These are phyloP conservation scores for Plutella xylostella DNA, from an alignment of 2,888 invertebrate genomes.

Conservation along the genomic window DNA sequence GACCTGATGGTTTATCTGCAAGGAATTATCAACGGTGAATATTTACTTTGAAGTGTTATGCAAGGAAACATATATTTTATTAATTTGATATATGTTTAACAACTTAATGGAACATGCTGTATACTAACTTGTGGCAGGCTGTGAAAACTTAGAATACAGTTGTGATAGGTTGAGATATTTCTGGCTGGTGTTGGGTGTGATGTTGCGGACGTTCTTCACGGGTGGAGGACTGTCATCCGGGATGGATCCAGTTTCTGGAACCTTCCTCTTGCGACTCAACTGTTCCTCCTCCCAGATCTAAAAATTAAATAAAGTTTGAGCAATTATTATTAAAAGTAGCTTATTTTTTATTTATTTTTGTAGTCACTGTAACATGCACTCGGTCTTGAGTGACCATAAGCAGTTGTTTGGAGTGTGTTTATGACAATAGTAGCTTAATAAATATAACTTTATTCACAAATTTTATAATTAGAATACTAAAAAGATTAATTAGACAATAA, in stretches of 20 bases:
- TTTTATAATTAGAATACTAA: not conserved
- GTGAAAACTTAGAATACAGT: constrained; percentile 61
- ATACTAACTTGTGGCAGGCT: constrained; percentile 51
- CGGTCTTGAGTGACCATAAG: too few relatives aligned
- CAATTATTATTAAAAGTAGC: not conserved
- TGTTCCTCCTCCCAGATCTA: constrained; percentile 61
- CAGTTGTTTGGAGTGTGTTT: too few relatives aligned
- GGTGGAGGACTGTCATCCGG: constrained; percentile 42
- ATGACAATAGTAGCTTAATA: too few relatives aligned
- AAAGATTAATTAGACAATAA: constrained; percentile 22
- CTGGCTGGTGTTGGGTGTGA: constrained; percentile 52
- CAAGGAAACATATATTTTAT: too few relatives aligned
- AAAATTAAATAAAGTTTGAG: constrained; percentile 16
- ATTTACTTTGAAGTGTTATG: not conserved
- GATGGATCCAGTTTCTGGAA: constrained; percentile 39
- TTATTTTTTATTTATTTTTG: not conserved
- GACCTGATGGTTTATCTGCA: constrained; percentile 58
- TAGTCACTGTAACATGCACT: too few relatives aligned
- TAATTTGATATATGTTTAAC: too few relatives aligned
- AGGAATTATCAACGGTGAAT: constrained; percentile 13
- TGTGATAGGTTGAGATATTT: constrained; percentile 62
- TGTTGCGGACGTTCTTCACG: constrained; percentile 55
- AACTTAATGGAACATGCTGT: too few relatives aligned
- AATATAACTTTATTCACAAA: too few relatives aligned
- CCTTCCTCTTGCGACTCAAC: constrained; percentile 52